Percentiles rank a stretch among this genome's conserved stretches.
Evolutionary conservation across 2,888 invertebrate genomes (phyloP).

Genomic region (Synergus itoensis): DNA sequence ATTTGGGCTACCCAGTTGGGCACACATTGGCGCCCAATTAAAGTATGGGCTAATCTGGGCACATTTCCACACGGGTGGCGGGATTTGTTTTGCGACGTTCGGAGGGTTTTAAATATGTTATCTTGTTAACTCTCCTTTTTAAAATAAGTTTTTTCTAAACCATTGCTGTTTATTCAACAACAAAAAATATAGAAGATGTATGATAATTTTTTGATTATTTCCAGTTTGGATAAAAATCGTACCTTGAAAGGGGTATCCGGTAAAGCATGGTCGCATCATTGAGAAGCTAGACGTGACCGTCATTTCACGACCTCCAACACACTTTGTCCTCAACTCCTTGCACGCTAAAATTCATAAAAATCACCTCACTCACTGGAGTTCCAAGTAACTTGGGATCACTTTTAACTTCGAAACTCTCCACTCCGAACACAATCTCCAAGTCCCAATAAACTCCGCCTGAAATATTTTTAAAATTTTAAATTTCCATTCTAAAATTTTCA

Average conservation of each 20-base stretch:
- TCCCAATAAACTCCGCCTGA: not conserved
- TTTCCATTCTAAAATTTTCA: not conserved
- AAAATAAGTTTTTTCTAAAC: too few relatives aligned
- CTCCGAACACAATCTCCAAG: not conserved
- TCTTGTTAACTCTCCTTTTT: too few relatives aligned
- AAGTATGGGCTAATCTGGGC: too few relatives aligned
- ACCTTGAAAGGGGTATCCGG: constrained; percentile 81
- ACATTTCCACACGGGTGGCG: too few relatives aligned
- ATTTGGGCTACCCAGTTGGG: too few relatives aligned
- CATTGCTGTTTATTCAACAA: too few relatives aligned
- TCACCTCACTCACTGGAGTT: constrained; percentile 11
- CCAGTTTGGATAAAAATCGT: constrained; percentile 45
- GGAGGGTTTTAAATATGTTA: too few relatives aligned
- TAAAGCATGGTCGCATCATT: constrained; percentile 79
- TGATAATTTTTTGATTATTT: too few relatives aligned
- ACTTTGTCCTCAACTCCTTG: not conserved
- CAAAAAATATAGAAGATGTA: too few relatives aligned
- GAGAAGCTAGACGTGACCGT: constrained; percentile 78
- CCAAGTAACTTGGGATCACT: not conserved
- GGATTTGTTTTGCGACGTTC: too few relatives aligned
- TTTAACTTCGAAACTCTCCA: not conserved
- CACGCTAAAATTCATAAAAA: constrained; percentile 12
- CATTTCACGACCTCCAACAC: constrained; percentile 71
- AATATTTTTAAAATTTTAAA: not conserved
- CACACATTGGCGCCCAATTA: too few relatives aligned